Evolutionary conservation across 2,888 invertebrate species (phyloP), one percentile per base, ranked within the genome.

Genomic region (Margaritifera margaritifera): DNA sequence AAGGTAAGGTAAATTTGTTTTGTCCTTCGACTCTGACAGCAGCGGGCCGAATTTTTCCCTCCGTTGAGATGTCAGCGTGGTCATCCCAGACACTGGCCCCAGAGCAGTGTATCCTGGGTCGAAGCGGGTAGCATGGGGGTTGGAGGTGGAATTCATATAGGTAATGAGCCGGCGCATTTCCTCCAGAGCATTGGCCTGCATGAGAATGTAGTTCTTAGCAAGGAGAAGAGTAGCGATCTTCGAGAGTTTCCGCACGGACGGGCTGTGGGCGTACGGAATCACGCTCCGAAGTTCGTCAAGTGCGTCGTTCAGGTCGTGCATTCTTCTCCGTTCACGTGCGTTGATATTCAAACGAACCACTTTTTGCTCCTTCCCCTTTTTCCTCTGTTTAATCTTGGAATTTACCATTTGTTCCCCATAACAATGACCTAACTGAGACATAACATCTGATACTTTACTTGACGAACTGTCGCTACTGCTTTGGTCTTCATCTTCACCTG

Each of bases 281-380:
- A 90, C 90, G 4, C 85, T 82, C 5, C 90, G 78, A 31, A 90
- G 81, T 65, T 87, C 88, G 72, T 90, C 90, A 64, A 90, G 80
- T 1, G 90, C 90, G 72, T 90, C 90, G 80, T 91, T 91, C 69
- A 91, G 75, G 77, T 91, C 91, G 77, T 91, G 91, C 91, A 91
- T 91, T 63, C 91, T 81, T 60, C 89, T 79, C 52, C 91, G 78
- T 80, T 91, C 91, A 51, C 91, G 81, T 8, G 90, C 89, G 81
- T 91, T 91, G 58, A 91, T 87, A 78, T 84, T 86, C 61, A 89
- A 75, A 5, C 89, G 77, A 19, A 87, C 85, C 6, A 72, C 62
- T 66, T 84, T 84, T 52, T 80, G 79, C 20, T 71, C 70, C 52
- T 72, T 75, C 55, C 64, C 74, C 27, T 74, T 79, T 62, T 70